These are phyloP conservation scores for Pseudotriccus pelzelni DNA, from an alignment of 2,797 vertebrate genomes.

Conservation along the genomic window DNA sequence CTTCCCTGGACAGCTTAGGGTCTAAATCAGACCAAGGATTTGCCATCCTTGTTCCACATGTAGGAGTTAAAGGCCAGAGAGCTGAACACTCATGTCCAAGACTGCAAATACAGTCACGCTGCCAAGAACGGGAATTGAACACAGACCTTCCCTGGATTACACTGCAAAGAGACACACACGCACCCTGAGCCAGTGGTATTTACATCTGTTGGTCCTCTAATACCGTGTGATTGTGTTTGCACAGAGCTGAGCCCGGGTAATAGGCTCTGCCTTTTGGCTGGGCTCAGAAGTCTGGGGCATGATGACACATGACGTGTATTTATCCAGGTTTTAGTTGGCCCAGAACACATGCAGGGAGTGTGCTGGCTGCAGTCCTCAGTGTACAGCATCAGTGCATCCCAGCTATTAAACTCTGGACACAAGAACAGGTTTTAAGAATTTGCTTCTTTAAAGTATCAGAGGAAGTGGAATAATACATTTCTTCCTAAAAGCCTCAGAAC, in stretches of 20 bases:
- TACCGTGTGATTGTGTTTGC: neutral
- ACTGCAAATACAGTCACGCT: neutral
- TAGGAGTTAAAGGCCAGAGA: neutral
- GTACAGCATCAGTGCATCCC: neutral
- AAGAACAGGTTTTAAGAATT: neutral
- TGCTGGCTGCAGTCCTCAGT: neutral
- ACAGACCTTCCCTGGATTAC: neutral
- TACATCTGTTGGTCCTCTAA: neutral
- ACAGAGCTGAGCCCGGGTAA: neutral
- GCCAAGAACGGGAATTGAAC: neutral
- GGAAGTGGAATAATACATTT: neutral
- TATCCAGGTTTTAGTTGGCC: neutral
- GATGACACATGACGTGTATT: neutral
- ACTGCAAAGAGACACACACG: neutral
- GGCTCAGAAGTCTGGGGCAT: neutral
- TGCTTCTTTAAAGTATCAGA: neutral
- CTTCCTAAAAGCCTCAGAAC: neutral
- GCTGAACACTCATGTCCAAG: neutral
- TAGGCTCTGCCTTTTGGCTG: neutral
- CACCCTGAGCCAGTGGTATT: neutral
- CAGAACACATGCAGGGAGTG: rapidly evolving
- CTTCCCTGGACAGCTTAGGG: rapidly evolving
- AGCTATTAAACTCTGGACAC: neutral
- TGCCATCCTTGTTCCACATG: neutral
- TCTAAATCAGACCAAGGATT: neutral